Evolutionary conservation across 2,113 vertebrate species (phyloP).

Genomic region (Syngnathus floridae): DNA sequence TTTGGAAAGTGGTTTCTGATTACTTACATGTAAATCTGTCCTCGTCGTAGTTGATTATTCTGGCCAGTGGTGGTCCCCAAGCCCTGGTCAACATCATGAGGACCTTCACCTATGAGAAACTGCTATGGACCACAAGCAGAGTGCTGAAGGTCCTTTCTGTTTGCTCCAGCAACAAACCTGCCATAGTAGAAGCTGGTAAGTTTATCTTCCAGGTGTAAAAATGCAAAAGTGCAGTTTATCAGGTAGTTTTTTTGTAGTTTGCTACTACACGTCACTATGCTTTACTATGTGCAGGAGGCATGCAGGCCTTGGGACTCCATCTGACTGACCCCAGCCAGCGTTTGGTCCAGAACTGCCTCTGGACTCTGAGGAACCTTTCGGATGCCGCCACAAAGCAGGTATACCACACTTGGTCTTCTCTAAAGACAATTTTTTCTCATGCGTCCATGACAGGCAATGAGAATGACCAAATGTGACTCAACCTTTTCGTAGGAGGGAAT

Average conservation of each 20-base stretch:
- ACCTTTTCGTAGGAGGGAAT: conserved; percentile 82
- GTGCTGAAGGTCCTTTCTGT: conserved; percentile 98
- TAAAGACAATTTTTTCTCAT: background rate
- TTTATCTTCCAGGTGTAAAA: conserved; percentile 13
- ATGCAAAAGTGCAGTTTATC: background rate
- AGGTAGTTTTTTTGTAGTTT: background rate
- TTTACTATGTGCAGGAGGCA: conserved; percentile 77
- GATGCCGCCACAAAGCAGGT: conserved; percentile 99
- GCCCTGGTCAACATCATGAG: conserved; percentile 98
- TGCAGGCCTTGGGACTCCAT: conserved; percentile 97
- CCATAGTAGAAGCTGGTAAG: conserved; percentile 96
- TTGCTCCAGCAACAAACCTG: conserved; percentile 98
- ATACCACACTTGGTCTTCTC: background rate
- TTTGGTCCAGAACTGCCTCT: conserved; percentile 97
- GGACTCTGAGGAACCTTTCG: conserved; percentile 97
- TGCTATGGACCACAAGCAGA: conserved; percentile 98
- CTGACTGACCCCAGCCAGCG: conserved; percentile 95
- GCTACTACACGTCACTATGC: background rate
- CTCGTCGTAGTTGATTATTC: conserved; percentile 83
- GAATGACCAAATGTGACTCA: background rate
- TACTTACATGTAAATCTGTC: background rate
- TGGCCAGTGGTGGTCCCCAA: conserved; percentile 95
- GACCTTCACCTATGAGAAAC: conserved; percentile 96
- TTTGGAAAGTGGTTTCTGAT: background rate
- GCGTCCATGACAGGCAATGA: background rate